These are phyloP conservation scores for Nephrocerus scutellatus DNA, from an alignment of 2,888 invertebrate genomes.

Conservation along the genomic window DNA sequence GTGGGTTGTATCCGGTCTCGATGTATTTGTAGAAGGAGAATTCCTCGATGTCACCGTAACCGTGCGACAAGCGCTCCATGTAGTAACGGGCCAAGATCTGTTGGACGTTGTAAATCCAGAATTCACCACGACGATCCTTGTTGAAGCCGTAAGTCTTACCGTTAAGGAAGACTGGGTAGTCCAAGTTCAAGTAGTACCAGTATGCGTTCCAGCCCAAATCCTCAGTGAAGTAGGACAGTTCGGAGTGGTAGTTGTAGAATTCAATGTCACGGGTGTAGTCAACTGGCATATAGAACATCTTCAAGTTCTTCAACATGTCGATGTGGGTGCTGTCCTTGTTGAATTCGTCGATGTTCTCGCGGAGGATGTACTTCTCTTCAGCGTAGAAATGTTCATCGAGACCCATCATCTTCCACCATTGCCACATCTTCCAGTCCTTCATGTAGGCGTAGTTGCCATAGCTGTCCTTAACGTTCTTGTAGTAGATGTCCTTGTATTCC, in stretches of 20 bases:
- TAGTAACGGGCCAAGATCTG: slow-evolving; percentile 67
- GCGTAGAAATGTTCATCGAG: slow-evolving; percentile 33
- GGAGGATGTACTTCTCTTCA: slow-evolving; percentile 31
- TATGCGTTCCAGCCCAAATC: slow-evolving; percentile 62
- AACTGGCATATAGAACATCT: slow-evolving; percentile 45
- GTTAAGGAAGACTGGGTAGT: slow-evolving; percentile 60
- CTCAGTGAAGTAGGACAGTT: slow-evolving; percentile 63
- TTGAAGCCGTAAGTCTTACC: slow-evolving; percentile 50
- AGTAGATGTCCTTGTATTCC: slow-evolving; percentile 33
- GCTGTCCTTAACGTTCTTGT: slow-evolving; percentile 28
- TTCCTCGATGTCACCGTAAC: slow-evolving; percentile 58
- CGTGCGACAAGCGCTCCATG: slow-evolving; percentile 66
- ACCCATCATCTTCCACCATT: slow-evolving; percentile 42
- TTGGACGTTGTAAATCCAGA: slow-evolving; percentile 59
- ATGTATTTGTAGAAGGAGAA: slow-evolving; percentile 52
- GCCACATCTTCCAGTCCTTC: slow-evolving; percentile 39
- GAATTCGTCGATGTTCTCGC: slow-evolving; percentile 33
- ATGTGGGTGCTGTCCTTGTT: slow-evolving; percentile 31
- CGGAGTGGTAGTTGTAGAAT: slow-evolving; percentile 52
- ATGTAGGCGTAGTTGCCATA: slow-evolving; percentile 30
- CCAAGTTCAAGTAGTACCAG: slow-evolving; percentile 57
- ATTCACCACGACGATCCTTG: slow-evolving; percentile 58
- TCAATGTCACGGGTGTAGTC: slow-evolving; percentile 54
- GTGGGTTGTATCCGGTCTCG: slow-evolving; percentile 57
- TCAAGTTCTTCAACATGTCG: slow-evolving; percentile 28